Evolutionary conservation across 1,140 invertebrate species (phyloP), one percentile per base, ranked within the genome.

Genomic region (Andrena cerasifolii): DNA sequence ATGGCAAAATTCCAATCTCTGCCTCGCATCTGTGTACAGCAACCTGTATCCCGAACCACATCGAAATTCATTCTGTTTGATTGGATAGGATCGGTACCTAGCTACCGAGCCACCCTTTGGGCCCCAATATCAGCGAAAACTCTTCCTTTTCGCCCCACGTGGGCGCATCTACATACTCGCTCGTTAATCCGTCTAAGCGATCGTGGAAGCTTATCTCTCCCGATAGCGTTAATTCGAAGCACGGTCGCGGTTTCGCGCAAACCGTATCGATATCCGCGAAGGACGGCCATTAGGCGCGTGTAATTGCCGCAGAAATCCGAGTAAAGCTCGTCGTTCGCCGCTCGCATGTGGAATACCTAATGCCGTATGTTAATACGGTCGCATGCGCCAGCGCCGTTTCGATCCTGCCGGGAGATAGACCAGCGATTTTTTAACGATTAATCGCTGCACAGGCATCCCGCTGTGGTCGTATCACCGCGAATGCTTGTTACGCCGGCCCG

Each of bases 361-460:
- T 88, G 85, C 78, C 58, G 75, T 85, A 88, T 88, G 85, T 85
- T 86, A 87, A 86, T 89, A 82, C 77, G 74, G 75, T 86, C 84
- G 88, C 89, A 90, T 90, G 89, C 84, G 75, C 73, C 51, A 26
- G 56, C 54, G 81, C 73, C 84, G 85, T 89, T 90, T 87, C 56
- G 84, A 86, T 89, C 68, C 43, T 76, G 51, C 59, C 74, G 74
- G 56, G 59, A 76, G 87, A 89, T 87, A 86, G 73, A 77, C 28
- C 59, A 31, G 68, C 59, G 66, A 79, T 86, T 89, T 61, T 90
- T 90, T 82, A 87, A 87, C 86, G 88, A 89, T 89, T 89, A 89
- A 89, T 89, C 83, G 77, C 56, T 66, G 63, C 78, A 56, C 84
- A 78, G 83, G 76, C 82, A 84, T 87, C 81, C 67, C 68, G 47